These are phyloP conservation scores for Anthonomus grandis DNA, from an alignment of 1,140 invertebrate genomes.

Conservation along the genomic window DNA sequence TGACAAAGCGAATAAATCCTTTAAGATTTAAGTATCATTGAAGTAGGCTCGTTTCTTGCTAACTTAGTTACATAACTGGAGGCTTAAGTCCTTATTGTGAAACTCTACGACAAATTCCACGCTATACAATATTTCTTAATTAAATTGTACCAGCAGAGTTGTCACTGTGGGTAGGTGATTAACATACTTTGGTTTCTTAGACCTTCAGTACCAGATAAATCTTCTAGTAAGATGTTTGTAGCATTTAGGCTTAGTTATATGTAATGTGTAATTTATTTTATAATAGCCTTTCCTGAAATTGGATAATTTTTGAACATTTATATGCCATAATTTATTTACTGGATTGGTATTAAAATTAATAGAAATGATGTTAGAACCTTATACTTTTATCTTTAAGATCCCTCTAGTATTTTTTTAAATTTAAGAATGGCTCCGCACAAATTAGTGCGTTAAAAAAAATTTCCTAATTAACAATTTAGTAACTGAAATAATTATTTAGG, in stretches of 20 bases:
- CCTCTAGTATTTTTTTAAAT: too few relatives aligned
- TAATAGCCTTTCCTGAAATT: not conserved
- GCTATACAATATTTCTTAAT: constrained; percentile 14
- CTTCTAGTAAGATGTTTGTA: too few relatives aligned
- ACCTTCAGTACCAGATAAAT: too few relatives aligned
- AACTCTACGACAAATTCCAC: constrained; percentile 13
- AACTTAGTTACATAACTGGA: constrained; percentile 5
- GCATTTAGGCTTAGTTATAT: too few relatives aligned
- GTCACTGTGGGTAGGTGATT: constrained; percentile 13
- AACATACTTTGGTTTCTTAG: constrained; percentile 12
- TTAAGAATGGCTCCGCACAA: not conserved
- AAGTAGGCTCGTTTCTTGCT: not conserved
- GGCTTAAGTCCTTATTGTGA: constrained; percentile 9
- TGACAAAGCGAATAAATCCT: not conserved
- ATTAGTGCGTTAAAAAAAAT: not conserved
- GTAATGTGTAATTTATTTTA: too few relatives aligned
- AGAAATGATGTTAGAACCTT: not conserved
- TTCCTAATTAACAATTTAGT: not conserved
- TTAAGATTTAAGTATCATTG: not conserved
- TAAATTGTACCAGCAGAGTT: constrained; percentile 2
- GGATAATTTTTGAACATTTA: not conserved
- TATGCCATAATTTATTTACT: not conserved
- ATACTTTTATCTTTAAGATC: not conserved
- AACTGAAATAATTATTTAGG: not conserved
- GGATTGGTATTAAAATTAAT: not conserved